A percentile compares a stretch with the other conserved stretches of the same genome.
phyloP scores from a whole-genome alignment of 2,113 vertebrate species.

The Mirza zaza region DNA sequence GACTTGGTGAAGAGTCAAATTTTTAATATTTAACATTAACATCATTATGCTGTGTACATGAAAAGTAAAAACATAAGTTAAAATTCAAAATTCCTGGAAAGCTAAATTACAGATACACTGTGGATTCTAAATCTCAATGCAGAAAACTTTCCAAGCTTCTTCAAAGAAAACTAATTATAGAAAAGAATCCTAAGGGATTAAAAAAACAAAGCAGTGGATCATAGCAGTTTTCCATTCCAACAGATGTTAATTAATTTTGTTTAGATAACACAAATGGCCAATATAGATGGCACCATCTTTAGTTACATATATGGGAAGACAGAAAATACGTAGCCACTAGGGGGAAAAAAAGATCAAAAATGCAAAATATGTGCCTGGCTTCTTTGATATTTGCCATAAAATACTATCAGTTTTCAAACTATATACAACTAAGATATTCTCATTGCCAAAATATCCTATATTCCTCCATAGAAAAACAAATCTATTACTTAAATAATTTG shows the following conservation, averaged over 20 bases:
- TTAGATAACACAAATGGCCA: conserved; percentile 5
- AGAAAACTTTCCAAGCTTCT: conserved; percentile 61
- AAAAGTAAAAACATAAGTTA: conserved; percentile 48
- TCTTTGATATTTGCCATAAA: conserved; percentile 29
- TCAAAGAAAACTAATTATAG: conserved; percentile 66
- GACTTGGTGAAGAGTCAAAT: neutral
- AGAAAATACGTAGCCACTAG: neutral
- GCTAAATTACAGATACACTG: conserved; percentile 39
- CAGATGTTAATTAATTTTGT: conserved; percentile 46
- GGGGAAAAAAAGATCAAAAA: neutral
- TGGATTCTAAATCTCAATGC: conserved; percentile 45
- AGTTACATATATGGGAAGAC: neutral
- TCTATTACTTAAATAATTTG: conserved; percentile 9
- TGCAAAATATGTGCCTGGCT: neutral
- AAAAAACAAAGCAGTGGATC: neutral
- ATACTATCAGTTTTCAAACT: conserved; percentile 21
- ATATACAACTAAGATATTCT: conserved; percentile 8
- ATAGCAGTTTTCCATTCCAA: conserved; percentile 6
- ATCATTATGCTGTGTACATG: neutral
- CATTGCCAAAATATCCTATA: conserved; percentile 8
- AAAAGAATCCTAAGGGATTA: conserved; percentile 53
- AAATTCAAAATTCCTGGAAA: conserved; percentile 43
- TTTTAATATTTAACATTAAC: conserved; percentile 42
- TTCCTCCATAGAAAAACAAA: neutral
- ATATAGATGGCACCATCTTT: neutral